phyloP scores from a whole-genome alignment of 2,797 vertebrate genomes.

The Crocodylus rhombifer region DNA sequence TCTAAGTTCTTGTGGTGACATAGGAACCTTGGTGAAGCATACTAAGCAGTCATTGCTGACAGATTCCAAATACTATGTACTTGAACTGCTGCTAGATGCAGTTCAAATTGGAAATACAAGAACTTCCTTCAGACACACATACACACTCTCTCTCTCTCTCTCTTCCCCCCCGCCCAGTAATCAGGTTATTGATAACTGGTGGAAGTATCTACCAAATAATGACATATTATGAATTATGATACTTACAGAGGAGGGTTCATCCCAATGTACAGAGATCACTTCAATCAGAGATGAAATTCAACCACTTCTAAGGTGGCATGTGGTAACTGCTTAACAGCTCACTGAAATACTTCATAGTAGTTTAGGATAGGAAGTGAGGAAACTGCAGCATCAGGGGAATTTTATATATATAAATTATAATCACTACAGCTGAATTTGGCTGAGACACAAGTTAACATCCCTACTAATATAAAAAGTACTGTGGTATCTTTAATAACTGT shows the following conservation, averaged over 20 bases:
- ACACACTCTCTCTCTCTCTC: neutral
- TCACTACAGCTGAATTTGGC: constrained; percentile 1
- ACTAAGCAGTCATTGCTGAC: constrained; percentile 28
- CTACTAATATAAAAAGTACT: constrained; percentile 24
- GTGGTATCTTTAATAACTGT: neutral
- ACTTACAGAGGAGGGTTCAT: neutral
- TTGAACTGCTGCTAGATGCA: neutral
- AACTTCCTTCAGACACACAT: neutral
- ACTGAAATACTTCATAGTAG: neutral
- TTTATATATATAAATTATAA: constrained; percentile 35
- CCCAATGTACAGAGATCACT: neutral
- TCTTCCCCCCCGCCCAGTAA: neutral
- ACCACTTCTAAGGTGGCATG: neutral
- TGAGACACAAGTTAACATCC: neutral
- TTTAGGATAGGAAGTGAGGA: constrained; percentile 33
- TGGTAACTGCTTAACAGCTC: neutral
- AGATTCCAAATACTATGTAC: constrained; percentile 28
- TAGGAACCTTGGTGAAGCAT: constrained; percentile 4
- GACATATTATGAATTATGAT: neutral
- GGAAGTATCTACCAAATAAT: neutral
- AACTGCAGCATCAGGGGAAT: neutral
- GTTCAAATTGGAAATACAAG: constrained; percentile 2
- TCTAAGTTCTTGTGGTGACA: constrained; percentile 18
- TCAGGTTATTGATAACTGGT: neutral
- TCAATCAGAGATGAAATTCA: constrained; percentile 3